phyloP scores from a whole-genome alignment of 1,140 invertebrate species.

The Drosophila cardini region DNA sequence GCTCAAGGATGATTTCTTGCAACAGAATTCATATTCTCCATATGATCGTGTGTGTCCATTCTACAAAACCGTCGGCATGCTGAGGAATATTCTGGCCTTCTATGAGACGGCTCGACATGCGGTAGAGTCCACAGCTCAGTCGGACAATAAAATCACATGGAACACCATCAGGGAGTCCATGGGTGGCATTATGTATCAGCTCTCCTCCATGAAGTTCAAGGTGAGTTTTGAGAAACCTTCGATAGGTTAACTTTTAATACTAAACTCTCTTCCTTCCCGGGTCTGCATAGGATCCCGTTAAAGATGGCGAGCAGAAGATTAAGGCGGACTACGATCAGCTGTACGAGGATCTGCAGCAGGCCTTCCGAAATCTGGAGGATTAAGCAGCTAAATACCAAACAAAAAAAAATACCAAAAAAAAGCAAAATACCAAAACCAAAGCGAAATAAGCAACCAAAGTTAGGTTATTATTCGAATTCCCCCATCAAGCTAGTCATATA shows the following conservation, averaged over 20 bases:
- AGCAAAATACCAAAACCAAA: constrained; percentile 36
- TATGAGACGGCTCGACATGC: constrained; percentile 99
- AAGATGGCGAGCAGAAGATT: constrained; percentile 98
- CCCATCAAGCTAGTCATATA: constrained; percentile 79
- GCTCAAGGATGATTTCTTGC: constrained; percentile 99
- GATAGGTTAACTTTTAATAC: neutral
- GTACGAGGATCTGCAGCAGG: constrained; percentile 96
- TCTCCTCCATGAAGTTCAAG: constrained; percentile 99
- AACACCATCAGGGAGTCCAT: constrained; percentile 98
- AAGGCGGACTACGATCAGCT: constrained; percentile 98
- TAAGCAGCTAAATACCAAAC: constrained; percentile 86
- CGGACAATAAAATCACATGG: constrained; percentile 99
- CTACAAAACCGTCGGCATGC: constrained; percentile 99
- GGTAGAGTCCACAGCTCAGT: constrained; percentile 98
- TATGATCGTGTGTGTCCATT: constrained; percentile 99
- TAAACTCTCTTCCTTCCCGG: constrained; percentile 36
- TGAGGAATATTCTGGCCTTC: constrained; percentile 99
- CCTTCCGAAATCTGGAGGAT: constrained; percentile 99
- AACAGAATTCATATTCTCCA: constrained; percentile 98
- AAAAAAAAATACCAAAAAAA: constrained; percentile 38
- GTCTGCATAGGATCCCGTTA: constrained; percentile 94
- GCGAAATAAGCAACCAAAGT: constrained; percentile 64
- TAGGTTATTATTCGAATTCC: constrained; percentile 79
- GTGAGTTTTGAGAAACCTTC: constrained; percentile 85
- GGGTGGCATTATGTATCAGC: constrained; percentile 97